Base-by-base conservation (phyloP, 2,113 vertebrate genomes). In the Aspiorhynchus laticeps region DNA sequence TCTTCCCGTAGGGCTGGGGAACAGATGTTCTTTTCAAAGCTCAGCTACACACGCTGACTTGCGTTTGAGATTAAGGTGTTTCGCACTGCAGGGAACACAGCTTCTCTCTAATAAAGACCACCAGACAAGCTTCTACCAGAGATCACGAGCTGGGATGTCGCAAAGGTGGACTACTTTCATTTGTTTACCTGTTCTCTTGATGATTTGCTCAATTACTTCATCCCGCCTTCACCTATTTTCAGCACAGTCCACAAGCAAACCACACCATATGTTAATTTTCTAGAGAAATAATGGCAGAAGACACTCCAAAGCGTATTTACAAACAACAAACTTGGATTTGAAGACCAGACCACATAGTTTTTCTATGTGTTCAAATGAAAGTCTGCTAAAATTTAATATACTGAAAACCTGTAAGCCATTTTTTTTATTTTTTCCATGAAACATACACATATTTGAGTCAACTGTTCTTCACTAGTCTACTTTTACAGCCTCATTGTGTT, bases 1-100 rank as follows among this genome's bases (percentile, higher is more conserved):
- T 81, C 74, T 76, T 86, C 63, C 59, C 0, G 19, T 61, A 56
- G 33, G 46, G 26, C 38, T 5, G 15, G 80, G 36, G 59, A 24
- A 88, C 36, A 65, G 33, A 85, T 38, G 48, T 36, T 43, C 38
- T 79, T 67, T 71, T 65, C 26, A 63, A 83, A 86, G 85, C 74
- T 71, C 53, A 63, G 74, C 85, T 83, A 41, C 15, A 63, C 65
- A 77, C 12, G 41, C 43, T 51, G 43, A 31, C 61, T 82, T 53
- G 36, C 33, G 61, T 19, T 75, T 78, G 31, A 86, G 80, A 86
- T 80, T 38, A 88, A 86, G 56, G 83, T 80, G 38, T 69, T 74
- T 51, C n/a, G 59, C 31, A 38, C 83, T 53, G 67, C 26, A 75
- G 78, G 78, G 33, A 46, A 43, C 80, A 74, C 51, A 26, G 59